Evolutionary conservation across 1,140 invertebrate species (phyloP), one percentile per base, ranked within the genome.

Genomic region (Acyrthosiphon pisum): DNA sequence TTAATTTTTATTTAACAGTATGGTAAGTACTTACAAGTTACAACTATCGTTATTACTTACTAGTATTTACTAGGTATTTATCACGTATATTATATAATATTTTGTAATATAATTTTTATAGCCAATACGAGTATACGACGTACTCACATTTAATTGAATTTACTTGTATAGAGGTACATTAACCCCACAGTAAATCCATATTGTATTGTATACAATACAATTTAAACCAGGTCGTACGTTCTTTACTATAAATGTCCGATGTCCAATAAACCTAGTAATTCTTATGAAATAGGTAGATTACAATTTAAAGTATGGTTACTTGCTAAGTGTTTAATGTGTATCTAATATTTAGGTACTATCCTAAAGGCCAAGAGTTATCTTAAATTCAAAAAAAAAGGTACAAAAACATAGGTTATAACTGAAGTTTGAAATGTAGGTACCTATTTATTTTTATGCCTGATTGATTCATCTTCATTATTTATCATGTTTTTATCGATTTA

Each of bases 81-180:
- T 76, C n/a, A 35, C n/a, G 30, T 6, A 76, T 6, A 76, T 76
- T n/a, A 76, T 6, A 76, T 76, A 18, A 76, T 76, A n/a, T 76
- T 76, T 76, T 18, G 60, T 76, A 76, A 76, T 76, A n/a, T 76
- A n/a, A n/a, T 76, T 76, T 76, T 76, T 76, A 76, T 76, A 76
- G n/a, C 14, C 30, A n/a, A n/a, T 76, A 18, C 6, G 3, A 68
- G 30, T 68, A 18, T 68, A 68, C 14, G n/a, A n/a, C n/a, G 6
- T 18, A 76, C 60, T n/a, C 1, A 76, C 6, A 76, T 35, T 18
- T n/a, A 76, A 76, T 76, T 76, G n/a, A 76, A n/a, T 76, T 76
- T 76, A n/a, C 30, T 6, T 35, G 14, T n/a, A 68, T n/a, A 68
- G 30, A 68, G 9, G 11, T 76, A 76, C 60, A 6, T 35, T 18